Percentiles rank a stretch among this genome's conserved stretches.
Evolutionary conservation across 1,140 invertebrate species (phyloP).

Genomic region (Lepidurus packardi): DNA sequence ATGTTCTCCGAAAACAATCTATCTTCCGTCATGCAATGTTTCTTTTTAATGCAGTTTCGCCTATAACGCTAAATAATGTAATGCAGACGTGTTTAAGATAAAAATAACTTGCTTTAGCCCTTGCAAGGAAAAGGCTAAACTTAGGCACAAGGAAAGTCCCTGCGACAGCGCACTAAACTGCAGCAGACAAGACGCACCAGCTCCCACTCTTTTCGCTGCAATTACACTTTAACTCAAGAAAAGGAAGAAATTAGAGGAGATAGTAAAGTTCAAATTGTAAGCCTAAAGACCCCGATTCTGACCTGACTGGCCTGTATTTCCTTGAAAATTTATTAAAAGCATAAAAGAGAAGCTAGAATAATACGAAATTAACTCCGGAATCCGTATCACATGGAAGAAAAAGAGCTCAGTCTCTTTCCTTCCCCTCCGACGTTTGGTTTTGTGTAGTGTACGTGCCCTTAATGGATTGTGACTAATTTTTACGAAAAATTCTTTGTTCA

Average conservation of each 20-base stretch:
- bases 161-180: slow-evolving; percentile 15
- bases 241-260: not conserved
- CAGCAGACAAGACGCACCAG: slow-evolving; percentile 2
- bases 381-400: not conserved
- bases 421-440: not conserved
- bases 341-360: not conserved
- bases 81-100: slow-evolving; percentile 4
- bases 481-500: not conserved
- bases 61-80: not conserved
- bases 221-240: not conserved
- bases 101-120: slow-evolving; percentile 16
- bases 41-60: not conserved
- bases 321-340: no score
- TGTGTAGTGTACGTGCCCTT: not conserved
- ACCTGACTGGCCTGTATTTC: no score
- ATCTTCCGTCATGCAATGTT: not conserved
- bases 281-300: no score
- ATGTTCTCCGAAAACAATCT: not conserved
- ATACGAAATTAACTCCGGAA: slow-evolving; percentile 3
- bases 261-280: not conserved
- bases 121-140: slow-evolving; percentile 14
- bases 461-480: slow-evolving; percentile 1
- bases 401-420: not conserved
- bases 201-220: not conserved
- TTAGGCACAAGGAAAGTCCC: slow-evolving; percentile 13